Conservation (phyloP, 2,888 invertebrate genomes). For the Brachyptera putata region DNA sequence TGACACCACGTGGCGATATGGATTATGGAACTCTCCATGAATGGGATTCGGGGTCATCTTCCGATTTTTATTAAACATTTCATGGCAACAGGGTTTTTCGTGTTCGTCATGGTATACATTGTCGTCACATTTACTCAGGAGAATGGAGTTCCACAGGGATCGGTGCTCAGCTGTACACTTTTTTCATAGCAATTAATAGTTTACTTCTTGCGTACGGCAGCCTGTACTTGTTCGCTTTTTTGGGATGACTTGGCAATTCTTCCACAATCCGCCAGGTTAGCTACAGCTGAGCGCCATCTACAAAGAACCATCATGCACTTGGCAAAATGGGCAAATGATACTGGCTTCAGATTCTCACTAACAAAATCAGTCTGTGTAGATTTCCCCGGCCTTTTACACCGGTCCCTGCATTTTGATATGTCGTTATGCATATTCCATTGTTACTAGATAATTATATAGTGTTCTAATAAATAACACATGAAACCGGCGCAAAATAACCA, state of each 20-base stretch:
- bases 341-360: slow-evolving; percentile 15
- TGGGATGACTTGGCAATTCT: slow-evolving; percentile 22
- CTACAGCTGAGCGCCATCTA: not conserved
- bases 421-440: no score
- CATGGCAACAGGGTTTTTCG: slow-evolving; percentile 17
- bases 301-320: slow-evolving; percentile 15
- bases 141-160: slow-evolving; percentile 27
- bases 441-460: no score
- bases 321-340: not conserved
- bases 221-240: slow-evolving; percentile 12
- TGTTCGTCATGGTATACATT: not conserved
- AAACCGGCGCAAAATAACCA: no score
- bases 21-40: slow-evolving; percentile 24
- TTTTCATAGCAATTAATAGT: slow-evolving; percentile 23
- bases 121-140: slow-evolving; percentile 2
- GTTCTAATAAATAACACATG: no score
- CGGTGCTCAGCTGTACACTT: slow-evolving; percentile 21
- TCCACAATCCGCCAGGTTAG: slow-evolving; percentile 1
- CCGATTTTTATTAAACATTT: slow-evolving; percentile 27
- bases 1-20: slow-evolving; percentile 32
- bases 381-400: no score
- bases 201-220: not conserved
- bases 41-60: slow-evolving; percentile 30
- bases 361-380: slow-evolving; percentile 11
- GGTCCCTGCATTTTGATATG: no score